Conservation (phyloP, 2,888 invertebrate species). For the Petrolisthes cinctipes region DNA sequence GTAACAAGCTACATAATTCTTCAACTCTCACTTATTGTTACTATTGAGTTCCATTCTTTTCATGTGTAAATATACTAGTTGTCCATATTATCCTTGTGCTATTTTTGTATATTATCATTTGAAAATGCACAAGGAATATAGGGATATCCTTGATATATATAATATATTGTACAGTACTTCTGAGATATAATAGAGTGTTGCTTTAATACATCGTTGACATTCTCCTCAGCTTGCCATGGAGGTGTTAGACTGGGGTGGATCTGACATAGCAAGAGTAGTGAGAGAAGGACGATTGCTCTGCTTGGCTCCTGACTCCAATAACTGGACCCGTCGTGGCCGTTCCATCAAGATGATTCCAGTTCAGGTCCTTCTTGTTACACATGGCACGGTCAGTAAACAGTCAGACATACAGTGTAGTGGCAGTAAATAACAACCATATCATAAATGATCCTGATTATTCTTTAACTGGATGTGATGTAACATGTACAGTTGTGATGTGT, state of each 20-base stretch:
- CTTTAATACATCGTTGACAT: background rate
- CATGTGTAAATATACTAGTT: too few relatives aligned
- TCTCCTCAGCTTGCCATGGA: slow-evolving; percentile 84
- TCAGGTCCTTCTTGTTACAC: slow-evolving; percentile 89
- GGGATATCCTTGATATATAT: too few relatives aligned
- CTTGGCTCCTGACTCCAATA: slow-evolving; percentile 90
- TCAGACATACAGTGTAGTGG: background rate
- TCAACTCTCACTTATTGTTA: too few relatives aligned
- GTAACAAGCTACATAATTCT: too few relatives aligned
- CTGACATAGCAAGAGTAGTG: slow-evolving; percentile 90
- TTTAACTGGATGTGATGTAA: too few relatives aligned
- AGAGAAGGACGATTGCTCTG: slow-evolving; percentile 89
- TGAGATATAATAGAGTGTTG: background rate
- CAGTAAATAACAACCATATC: too few relatives aligned
- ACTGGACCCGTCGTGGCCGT: slow-evolving; percentile 80
- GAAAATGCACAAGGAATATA: too few relatives aligned
- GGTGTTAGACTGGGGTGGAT: slow-evolving; percentile 89
- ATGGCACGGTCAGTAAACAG: slow-evolving; percentile 79
- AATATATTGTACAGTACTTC: slow-evolving; percentile 18
- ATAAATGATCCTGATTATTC: too few relatives aligned
- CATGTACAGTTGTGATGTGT: too few relatives aligned
- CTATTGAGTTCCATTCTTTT: too few relatives aligned
- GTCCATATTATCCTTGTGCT: too few relatives aligned
- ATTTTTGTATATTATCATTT: too few relatives aligned
- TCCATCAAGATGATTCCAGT: slow-evolving; percentile 89